A percentile compares a stretch with the other conserved stretches of the same genome.
Conservation (phyloP, 2,797 vertebrate genomes). For the Cercopithecus neglectus region DNA sequence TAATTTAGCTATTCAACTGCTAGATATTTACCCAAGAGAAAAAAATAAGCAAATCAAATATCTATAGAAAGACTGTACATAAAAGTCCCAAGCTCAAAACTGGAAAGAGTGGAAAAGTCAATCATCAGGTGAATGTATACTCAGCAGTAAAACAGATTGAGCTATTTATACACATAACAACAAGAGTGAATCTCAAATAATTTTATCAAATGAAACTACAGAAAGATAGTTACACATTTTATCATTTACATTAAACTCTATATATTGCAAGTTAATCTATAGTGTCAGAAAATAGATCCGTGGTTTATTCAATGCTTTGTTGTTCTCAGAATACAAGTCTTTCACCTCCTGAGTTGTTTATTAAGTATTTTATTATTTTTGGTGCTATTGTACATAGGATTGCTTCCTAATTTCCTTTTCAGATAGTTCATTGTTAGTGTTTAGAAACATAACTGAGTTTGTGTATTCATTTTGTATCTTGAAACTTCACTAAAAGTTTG, state of each 20-base stretch:
- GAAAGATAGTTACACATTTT: background rate
- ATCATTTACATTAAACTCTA: background rate
- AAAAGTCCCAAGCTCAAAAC: background rate
- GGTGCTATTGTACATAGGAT: background rate
- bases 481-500: background rate
- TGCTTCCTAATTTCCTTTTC: background rate
- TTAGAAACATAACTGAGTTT: background rate
- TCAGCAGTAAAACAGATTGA: background rate
- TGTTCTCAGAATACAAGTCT: background rate
- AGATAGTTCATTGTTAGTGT: background rate
- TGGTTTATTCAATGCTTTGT: background rate
- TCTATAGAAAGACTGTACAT: background rate
- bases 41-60: background rate
- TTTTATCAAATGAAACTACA: background rate
- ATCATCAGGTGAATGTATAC: background rate
- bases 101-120: background rate
- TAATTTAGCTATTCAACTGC: background rate
- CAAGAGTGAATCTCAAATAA: background rate
- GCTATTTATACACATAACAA: background rate
- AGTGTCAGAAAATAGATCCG: background rate
- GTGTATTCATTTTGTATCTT: background rate
- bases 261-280: background rate
- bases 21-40: background rate
- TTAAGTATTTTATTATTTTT: background rate
- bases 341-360: background rate